Conservation (phyloP, 2,113 vertebrate genomes). For the Platichthys flesus region DNA sequence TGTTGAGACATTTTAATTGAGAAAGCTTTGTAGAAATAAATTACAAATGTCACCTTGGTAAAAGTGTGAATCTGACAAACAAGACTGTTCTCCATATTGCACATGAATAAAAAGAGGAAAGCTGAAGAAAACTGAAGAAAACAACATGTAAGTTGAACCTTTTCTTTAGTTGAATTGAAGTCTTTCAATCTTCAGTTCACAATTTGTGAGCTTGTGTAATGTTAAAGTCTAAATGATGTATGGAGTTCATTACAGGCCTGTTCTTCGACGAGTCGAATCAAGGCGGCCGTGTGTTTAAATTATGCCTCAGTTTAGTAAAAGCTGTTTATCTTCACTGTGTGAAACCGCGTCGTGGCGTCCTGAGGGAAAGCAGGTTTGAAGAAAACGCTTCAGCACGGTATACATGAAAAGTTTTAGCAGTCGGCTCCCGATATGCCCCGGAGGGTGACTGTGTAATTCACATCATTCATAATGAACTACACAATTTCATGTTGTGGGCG, state of each 20-base stretch:
- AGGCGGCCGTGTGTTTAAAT: slow-evolving; percentile 79
- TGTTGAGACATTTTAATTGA: too few relatives aligned
- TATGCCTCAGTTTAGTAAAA: slow-evolving; percentile 81
- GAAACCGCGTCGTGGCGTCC: slow-evolving; percentile 76
- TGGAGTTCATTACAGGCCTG: slow-evolving; percentile 11
- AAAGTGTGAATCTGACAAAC: too few relatives aligned
- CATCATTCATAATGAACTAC: slow-evolving; percentile 47
- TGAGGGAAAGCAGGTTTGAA: slow-evolving; percentile 70
- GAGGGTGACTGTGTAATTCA: slow-evolving; percentile 50
- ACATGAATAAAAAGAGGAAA: neutral
- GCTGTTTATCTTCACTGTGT: slow-evolving; percentile 84
- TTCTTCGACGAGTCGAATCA: slow-evolving; percentile 57
- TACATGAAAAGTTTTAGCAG: slow-evolving; percentile 64
- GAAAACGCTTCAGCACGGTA: slow-evolving; percentile 77
- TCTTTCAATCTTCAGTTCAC: slow-evolving; percentile 3
- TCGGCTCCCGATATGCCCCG: slow-evolving; percentile 18
- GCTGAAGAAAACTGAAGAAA: neutral
- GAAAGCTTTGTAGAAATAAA: too few relatives aligned
- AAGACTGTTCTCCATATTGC: too few relatives aligned
- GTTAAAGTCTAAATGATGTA: slow-evolving; percentile 6
- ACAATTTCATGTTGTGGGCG: slow-evolving; percentile 66
- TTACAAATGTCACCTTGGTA: too few relatives aligned
- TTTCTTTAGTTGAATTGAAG: neutral
- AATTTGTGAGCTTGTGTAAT: slow-evolving; percentile 3
- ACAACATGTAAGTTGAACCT: neutral